Conservation (phyloP, 2,888 invertebrate species). For the Thymelicus sylvestris region DNA sequence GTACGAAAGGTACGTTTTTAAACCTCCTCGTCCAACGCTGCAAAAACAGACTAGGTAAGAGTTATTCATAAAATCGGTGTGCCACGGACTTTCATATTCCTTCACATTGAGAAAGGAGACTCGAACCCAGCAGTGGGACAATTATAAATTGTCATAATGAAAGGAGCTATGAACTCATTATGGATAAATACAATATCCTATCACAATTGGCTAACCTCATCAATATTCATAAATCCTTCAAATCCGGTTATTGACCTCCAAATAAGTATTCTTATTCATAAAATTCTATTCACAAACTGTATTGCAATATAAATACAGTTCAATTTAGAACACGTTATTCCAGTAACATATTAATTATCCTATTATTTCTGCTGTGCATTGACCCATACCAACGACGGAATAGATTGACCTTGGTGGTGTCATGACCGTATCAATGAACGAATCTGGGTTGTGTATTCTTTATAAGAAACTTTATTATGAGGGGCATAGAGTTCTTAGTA, state of each 20-base stretch:
- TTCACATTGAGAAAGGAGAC: too few species aligned
- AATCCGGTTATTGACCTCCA: conserved; percentile 45
- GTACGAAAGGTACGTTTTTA: too few species aligned
- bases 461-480: not conserved
- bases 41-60: too few species aligned
- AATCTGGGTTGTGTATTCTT: not conserved
- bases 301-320: conserved; percentile 8
- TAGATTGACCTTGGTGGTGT: conserved; percentile 62
- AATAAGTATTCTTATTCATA: conserved; percentile 30
- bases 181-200: not conserved
- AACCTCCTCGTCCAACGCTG: too few species aligned
- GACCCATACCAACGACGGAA: conserved; percentile 49
- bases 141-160: not conserved
- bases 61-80: too few species aligned
- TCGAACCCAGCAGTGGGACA: not conserved
- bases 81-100: too few species aligned
- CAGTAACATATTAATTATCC: conserved; percentile 61
- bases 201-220: conserved; percentile 15
- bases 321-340: conserved; percentile 26
- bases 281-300: conserved; percentile 1
- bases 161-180: not conserved
- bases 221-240: conserved; percentile 29
- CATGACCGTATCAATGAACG: conserved; percentile 46
- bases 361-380: conserved; percentile 58
- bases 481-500: conserved; percentile 5